These are phyloP conservation scores for Drosophila kepulauana DNA, from an alignment of 1,140 invertebrate species.

Conservation along the genomic window DNA sequence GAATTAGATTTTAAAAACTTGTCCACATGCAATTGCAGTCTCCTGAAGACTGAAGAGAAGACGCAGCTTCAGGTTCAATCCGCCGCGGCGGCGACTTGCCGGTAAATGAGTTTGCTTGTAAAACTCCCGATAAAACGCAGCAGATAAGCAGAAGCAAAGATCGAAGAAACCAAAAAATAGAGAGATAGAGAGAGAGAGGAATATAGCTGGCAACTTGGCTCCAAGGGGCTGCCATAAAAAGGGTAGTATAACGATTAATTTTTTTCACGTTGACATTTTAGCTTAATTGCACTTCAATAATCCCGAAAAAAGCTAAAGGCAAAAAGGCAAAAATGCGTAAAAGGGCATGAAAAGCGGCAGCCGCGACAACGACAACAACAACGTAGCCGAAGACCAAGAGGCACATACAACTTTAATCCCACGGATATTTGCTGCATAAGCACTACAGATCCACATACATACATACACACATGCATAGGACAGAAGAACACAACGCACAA, in stretches of 20 bases:
- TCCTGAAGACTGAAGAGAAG: neutral
- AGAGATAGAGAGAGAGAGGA: conserved; percentile 12
- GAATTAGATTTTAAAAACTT: conserved; percentile 72
- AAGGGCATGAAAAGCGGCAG: conserved; percentile 82
- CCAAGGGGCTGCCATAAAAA: conserved; percentile 76
- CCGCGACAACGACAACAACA: conserved; percentile 36
- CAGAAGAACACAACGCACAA: conserved; percentile 7
- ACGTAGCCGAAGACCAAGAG: conserved; percentile 28
- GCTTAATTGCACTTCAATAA: conserved; percentile 85
- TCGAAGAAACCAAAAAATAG: neutral
- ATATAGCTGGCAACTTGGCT: neutral
- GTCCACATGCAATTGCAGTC: conserved; percentile 40
- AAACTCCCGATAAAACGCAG: conserved; percentile 46
- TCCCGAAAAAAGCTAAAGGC: conserved; percentile 72
- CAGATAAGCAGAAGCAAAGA: conserved; percentile 44
- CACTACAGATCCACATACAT: conserved; percentile 44
- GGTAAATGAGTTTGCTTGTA: conserved; percentile 68
- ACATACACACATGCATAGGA: neutral
- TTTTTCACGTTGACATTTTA: conserved; percentile 83
- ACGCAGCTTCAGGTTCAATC: conserved; percentile 5
- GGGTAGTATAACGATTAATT: conserved; percentile 83
- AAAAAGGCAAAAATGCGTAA: conserved; percentile 82
- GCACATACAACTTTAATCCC: conserved; percentile 80
- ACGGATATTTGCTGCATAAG: conserved; percentile 83
- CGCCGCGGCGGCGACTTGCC: conserved; percentile 27